Base-by-base conservation (phyloP, 2,797 vertebrate genomes). In the Simalia tracyae region DNA sequence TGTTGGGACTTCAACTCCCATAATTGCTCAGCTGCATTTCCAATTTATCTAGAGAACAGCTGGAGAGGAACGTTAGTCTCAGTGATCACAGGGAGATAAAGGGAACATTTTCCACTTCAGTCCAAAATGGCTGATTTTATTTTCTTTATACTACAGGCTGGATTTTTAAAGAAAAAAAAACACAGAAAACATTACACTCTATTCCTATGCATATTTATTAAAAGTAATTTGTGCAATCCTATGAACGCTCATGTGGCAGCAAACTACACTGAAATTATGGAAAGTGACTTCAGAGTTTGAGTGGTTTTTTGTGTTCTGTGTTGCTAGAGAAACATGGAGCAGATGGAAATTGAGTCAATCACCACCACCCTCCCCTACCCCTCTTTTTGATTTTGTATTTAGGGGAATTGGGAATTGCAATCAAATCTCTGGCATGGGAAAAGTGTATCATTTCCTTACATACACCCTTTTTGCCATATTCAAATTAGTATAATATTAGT, bases 331-430 rank as follows among this genome's bases (percentile, higher is more conserved):
- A 15, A 95, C 94, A 89, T 95, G 94, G 95, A 96, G 92, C n/a
- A 84, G 93, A 66, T 93, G 68, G 88, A 96, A 97, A 97, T 97
- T 86, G 97, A 97, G 96, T 94, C 84, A 85, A 42, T 46, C 72
- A 81, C 46, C 19, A 10, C 1, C 42, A 46, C 76, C 22, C 42
- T 81, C 36, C 36, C 22, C 72, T 81, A 81, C 5, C 10, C 42
- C 89, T 28, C 50, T 56, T 86, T 96, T 93, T 95, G 46, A 91
- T 94, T 93, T 90, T 95, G 3, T 90, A 93, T 95, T 92, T 94
- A 91, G 96, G 93, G 89, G 93, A 93, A 26, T 57, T 28, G 89
- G 92, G 2, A 88, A 89, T 87, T 96, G 95, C 76, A 95, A 93
- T 95, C 92, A 95, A 93, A 94, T 95, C 92, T 89, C 60, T n/a